Conservation (phyloP, 2,113 vertebrate genomes). For the Bufo bufo region DNA sequence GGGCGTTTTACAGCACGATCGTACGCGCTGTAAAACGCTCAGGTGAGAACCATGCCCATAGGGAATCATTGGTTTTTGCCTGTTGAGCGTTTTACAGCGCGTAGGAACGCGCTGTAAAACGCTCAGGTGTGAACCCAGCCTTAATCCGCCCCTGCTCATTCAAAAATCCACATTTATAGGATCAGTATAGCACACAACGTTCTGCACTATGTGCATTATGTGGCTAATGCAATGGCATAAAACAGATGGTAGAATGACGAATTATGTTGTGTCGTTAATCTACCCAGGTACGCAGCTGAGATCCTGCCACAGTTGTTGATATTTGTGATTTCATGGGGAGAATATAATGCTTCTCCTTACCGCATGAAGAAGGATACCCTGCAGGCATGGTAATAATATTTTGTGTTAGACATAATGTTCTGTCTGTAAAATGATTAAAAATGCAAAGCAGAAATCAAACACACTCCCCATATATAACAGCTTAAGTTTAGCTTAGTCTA, state of each 20-base stretch:
- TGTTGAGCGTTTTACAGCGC: too few species aligned
- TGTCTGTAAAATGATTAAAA: not conserved
- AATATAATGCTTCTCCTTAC: constrained; percentile 43
- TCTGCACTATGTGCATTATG: not conserved
- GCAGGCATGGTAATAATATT: constrained; percentile 12
- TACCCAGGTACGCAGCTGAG: not conserved
- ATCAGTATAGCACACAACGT: constrained; percentile 25
- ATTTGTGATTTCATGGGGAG: constrained; percentile 25
- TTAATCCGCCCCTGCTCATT: constrained; percentile 4
- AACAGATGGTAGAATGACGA: not conserved
- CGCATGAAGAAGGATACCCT: constrained; percentile 42
- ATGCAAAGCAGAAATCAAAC: not conserved
- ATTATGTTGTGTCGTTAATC: constrained; percentile 10
- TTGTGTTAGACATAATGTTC: constrained; percentile 20
- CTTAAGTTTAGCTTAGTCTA: not conserved
- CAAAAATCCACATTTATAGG: constrained; percentile 13
- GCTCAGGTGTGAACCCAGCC: too few species aligned
- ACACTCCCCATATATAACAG: not conserved
- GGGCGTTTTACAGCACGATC: too few species aligned
- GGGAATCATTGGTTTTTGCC: too few species aligned
- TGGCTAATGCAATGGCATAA: not conserved
- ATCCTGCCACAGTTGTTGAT: constrained; percentile 31
- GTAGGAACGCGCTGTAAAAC: too few species aligned
- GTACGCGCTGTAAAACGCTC: too few species aligned
- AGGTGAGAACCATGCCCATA: too few species aligned